These are phyloP conservation scores for Sinocyclocheilus grahami DNA, from an alignment of 2,113 vertebrate species.

Conservation along the genomic window DNA sequence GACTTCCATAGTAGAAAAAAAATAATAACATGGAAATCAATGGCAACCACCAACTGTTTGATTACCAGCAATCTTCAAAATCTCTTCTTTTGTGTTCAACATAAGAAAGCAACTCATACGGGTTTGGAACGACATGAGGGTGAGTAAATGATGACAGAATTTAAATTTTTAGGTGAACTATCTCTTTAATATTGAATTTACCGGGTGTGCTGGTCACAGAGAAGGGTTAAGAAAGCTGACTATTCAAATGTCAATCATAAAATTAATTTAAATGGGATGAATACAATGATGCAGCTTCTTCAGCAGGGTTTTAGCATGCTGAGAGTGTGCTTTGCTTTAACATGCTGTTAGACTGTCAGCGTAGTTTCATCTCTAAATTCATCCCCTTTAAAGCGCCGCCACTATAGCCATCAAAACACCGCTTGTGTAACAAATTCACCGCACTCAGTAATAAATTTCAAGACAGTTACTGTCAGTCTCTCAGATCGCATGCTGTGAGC, in stretches of 20 bases:
- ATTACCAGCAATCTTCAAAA: too few relatives aligned
- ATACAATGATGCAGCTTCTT: conserved; percentile 6
- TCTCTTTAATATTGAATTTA: not conserved
- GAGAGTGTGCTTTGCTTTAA: conserved; percentile 21
- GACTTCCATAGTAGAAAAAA: too few relatives aligned
- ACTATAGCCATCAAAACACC: conserved; percentile 27
- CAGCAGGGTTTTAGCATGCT: not conserved
- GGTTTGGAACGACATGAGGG: too few relatives aligned
- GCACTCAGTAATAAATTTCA: conserved; percentile 5
- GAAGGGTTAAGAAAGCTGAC: not conserved
- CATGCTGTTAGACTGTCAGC: conserved; percentile 22
- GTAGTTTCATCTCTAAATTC: conserved; percentile 15
- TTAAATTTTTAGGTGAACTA: too few relatives aligned
- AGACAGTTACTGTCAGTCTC: conserved; percentile 29
- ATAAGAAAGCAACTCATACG: too few relatives aligned
- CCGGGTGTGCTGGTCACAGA: not conserved
- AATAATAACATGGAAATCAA: too few relatives aligned
- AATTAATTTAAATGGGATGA: not conserved
- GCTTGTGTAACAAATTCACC: not conserved
- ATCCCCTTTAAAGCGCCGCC: not conserved
- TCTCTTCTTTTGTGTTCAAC: too few relatives aligned
- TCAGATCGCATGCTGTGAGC: conserved; percentile 27
- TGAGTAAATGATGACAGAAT: too few relatives aligned
- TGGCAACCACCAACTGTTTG: too few relatives aligned
- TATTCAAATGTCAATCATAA: not conserved